Evolutionary conservation across 2,113 vertebrate species (phyloP).

Genomic region (Triplophysa rosa): DNA sequence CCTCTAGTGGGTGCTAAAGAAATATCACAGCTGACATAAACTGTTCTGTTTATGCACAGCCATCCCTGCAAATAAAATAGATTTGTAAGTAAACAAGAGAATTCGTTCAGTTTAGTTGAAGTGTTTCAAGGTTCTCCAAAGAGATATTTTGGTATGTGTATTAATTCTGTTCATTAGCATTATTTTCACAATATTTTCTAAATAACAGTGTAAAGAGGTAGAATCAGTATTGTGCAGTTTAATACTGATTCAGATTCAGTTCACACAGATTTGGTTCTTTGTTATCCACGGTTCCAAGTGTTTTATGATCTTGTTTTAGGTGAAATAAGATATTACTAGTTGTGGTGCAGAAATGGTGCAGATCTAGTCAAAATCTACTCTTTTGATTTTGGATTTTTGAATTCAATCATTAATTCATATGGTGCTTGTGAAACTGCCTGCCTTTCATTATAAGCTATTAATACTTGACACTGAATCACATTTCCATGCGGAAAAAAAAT

Average conservation of each 20-base stretch:
- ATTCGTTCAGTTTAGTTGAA: neutral
- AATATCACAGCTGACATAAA: constrained; percentile 1
- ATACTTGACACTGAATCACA: constrained; percentile 27
- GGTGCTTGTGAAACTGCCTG: constrained; percentile 31
- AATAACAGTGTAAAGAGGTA: neutral
- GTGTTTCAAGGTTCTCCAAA: constrained; percentile 3
- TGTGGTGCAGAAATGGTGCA: constrained; percentile 17
- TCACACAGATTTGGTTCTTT: neutral
- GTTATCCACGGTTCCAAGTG: neutral
- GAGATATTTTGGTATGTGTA: neutral
- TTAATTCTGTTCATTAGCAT: neutral
- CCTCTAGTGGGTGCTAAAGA: constrained; percentile 22
- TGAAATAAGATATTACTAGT: neutral
- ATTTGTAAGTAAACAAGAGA: neutral
- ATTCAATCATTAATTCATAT: constrained; percentile 35
- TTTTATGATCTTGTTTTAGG: neutral
- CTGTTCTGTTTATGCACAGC: neutral
- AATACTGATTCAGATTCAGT: neutral
- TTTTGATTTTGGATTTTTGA: neutral
- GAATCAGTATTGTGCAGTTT: constrained; percentile 8
- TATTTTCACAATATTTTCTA: neutral
- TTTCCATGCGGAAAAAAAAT: constrained; percentile 9
- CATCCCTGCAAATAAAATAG: constrained; percentile 27
- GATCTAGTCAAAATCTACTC: constrained; percentile 3
- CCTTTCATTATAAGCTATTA: constrained; percentile 40